phyloP scores from a whole-genome alignment of 2,113 vertebrate genomes.

The Prochilodus magdalenae region DNA sequence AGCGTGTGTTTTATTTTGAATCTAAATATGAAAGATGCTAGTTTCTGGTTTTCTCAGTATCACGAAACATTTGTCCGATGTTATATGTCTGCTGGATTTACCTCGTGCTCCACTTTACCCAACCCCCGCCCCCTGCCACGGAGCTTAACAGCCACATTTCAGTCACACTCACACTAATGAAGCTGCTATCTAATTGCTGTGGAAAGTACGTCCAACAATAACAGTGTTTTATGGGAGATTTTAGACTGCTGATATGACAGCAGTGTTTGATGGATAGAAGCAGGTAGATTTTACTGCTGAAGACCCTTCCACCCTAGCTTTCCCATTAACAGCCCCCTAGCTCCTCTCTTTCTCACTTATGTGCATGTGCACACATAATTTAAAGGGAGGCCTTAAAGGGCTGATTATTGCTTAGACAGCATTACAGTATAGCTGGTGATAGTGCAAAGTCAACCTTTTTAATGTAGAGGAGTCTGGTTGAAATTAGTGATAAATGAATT shows the following conservation, averaged over 20 bases:
- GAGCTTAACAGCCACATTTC: slow-evolving; percentile 69
- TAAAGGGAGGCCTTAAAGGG: slow-evolving; percentile 12
- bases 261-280: slow-evolving; percentile 64
- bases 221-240: slow-evolving; percentile 71
- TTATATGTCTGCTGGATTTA: slow-evolving; percentile 45
- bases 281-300: slow-evolving; percentile 60
- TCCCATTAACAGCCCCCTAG: slow-evolving; percentile 45
- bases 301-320: slow-evolving; percentile 61
- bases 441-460: slow-evolving; percentile 35
- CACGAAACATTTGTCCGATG: background rate
- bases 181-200: slow-evolving; percentile 74
- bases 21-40: slow-evolving; percentile 2
- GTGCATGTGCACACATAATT: slow-evolving; percentile 21
- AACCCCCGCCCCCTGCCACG: slow-evolving; percentile 5
- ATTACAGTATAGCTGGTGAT: slow-evolving; percentile 29
- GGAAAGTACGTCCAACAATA: slow-evolving; percentile 72
- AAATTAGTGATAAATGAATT: slow-evolving; percentile 10
- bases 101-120: background rate
- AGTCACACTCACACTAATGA: slow-evolving; percentile 71
- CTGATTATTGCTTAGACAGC: slow-evolving; percentile 36
- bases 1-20: slow-evolving; percentile 5
- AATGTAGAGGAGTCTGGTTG: background rate
- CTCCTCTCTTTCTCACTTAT: slow-evolving; percentile 34
- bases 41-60: background rate
- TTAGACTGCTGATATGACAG: slow-evolving; percentile 72